Percentiles rank a stretch among this genome's conserved stretches.
phyloP scores from a whole-genome alignment of 2,797 vertebrate species.

The Remorina albescens region DNA sequence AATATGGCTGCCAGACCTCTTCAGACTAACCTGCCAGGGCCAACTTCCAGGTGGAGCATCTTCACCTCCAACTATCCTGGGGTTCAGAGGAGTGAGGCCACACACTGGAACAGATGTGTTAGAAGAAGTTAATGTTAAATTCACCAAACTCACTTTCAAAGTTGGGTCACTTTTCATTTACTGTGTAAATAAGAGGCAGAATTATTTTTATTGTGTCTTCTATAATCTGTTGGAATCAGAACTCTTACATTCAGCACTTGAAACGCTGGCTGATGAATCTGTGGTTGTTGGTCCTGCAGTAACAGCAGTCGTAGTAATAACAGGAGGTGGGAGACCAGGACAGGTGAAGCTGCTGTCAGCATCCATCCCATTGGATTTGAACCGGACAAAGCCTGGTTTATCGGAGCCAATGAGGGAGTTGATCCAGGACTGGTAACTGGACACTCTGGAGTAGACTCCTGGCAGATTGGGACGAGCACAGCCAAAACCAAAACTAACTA shows the following conservation, averaged over 20 bases:
- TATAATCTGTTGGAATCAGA: background rate
- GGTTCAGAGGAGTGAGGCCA: constrained; percentile 40
- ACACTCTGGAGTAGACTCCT: constrained; percentile 77
- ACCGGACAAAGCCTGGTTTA: constrained; percentile 71
- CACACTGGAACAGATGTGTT: constrained; percentile 37
- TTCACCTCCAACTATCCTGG: constrained; percentile 68
- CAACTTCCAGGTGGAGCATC: constrained; percentile 63
- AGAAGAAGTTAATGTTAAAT: no score
- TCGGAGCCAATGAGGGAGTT: constrained; percentile 47
- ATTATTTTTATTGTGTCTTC: no score
- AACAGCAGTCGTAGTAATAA: no score
- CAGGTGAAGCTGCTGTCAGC: constrained; percentile 60
- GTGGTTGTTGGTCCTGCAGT: no score
- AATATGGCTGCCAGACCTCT: constrained; percentile 2
- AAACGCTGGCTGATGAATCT: background rate
- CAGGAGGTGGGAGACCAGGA: constrained; percentile 8
- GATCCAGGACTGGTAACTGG: constrained; percentile 74
- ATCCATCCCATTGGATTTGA: constrained; percentile 57
- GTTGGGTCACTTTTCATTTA: no score
- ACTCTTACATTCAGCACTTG: constrained; percentile 36
- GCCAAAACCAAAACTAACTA: constrained; percentile 74
- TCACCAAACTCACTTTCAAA: no score
- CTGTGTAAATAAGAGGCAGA: background rate
- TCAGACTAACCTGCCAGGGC: constrained; percentile 75
- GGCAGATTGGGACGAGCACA: constrained; percentile 67